Base-by-base conservation (phyloP, 2,113 vertebrate genomes). In the Panthera uncia region DNA sequence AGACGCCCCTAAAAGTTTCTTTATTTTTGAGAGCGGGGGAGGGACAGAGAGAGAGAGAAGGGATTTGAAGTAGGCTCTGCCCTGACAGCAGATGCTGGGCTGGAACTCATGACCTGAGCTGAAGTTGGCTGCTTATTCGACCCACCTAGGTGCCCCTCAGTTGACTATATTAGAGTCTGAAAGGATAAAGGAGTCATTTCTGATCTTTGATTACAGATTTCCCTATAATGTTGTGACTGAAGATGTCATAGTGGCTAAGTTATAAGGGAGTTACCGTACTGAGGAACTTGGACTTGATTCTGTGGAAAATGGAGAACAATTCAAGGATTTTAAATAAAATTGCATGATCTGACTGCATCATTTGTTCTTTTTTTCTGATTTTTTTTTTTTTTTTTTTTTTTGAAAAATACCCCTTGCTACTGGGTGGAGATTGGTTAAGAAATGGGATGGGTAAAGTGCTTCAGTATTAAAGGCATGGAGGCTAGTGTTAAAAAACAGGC, bases 291-390 rank as follows among this genome's bases (percentile, higher is more conserved):
- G 16, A 55, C 6, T 94, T 92, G 27, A 86, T 94, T 15, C 25
- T 85, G 25, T 41, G 82, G 50, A 80, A 91, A 78, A 45, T 45
- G 4, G 38, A 86, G 23, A 68, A 12, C 7, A 94, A 18, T 5
- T 80, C 21, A 92, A 90, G n/a, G 82, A 87, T 83, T 90, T 94
- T 50, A 85, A 94, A 41, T 78, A 88, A 57, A 69, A 57, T 69
- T 68, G 0, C 55, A 65, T 80, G 11, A 96, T 65, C 25, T 63
- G 4, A 65, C 4, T 57, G 10, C 7, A 66, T 74, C 33, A 1
- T 50, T 81, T 68, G 5, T 76, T 78, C 38, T 88, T 95, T 71
- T 50, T 11, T 66, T 68, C 38, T 65, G 11, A 50, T 50, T 50
- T 87, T 71, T 52, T 55, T 55, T 55, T 50, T 87, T 69, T 52